phyloP scores from a whole-genome alignment of 1,140 invertebrate species.

The Cylas formicarius region DNA sequence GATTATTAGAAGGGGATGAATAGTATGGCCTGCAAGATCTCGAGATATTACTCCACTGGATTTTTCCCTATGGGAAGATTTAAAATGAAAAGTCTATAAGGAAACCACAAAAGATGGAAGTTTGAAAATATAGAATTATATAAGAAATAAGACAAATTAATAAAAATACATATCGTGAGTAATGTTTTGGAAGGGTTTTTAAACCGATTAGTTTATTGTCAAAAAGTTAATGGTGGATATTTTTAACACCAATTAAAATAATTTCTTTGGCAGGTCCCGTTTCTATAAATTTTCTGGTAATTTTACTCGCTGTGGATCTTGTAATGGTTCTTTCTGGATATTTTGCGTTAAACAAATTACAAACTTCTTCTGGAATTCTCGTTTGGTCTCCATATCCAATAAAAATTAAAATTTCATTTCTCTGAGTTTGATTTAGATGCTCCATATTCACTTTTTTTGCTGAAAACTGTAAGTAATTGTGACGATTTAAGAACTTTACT shows the following conservation, averaged over 20 bases:
- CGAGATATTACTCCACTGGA: slow-evolving; percentile 41
- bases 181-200: slow-evolving; percentile 6
- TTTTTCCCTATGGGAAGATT: slow-evolving; percentile 42
- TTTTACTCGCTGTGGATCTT: too few relatives aligned
- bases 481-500: too few relatives aligned
- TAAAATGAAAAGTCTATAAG: slow-evolving; percentile 34
- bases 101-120: not conserved
- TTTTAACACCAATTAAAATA: slow-evolving; percentile 9
- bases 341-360: too few relatives aligned
- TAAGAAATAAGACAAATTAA: slow-evolving; percentile 4
- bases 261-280: too few relatives aligned
- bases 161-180: slow-evolving; percentile 3
- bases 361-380: too few relatives aligned
- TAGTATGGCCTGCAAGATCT: slow-evolving; percentile 41
- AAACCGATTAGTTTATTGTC: slow-evolving; percentile 1
- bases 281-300: too few relatives aligned
- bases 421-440: too few relatives aligned
- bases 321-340: too few relatives aligned
- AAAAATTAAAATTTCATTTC: too few relatives aligned
- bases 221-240: slow-evolving; percentile 3
- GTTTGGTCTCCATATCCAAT: too few relatives aligned
- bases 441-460: too few relatives aligned
- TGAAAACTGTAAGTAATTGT: too few relatives aligned
- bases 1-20: slow-evolving; percentile 40
- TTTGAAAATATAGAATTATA: slow-evolving; percentile 4